Evolutionary conservation across 2,113 vertebrate genomes (phyloP), one percentile per base, ranked within the genome.

Genomic region (Hystrix cristata): DNA sequence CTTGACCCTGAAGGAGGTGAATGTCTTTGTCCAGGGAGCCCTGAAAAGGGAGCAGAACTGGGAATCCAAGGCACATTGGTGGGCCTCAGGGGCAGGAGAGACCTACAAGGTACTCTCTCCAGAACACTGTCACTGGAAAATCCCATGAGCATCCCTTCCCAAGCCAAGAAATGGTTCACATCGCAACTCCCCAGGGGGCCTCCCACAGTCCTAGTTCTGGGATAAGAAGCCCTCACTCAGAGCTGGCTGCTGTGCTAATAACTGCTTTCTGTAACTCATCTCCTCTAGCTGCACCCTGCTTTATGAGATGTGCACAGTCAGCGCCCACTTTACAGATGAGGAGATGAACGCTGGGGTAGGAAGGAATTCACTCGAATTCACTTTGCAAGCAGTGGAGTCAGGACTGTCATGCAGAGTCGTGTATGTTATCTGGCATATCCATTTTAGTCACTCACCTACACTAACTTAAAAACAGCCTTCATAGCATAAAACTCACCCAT

Each of bases 401-500:
- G 60, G 48, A 60, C 57, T 21, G 25, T n/a, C 34, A 31, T 19
- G 25, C 19, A 84, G 27, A n/a, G 46, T 55, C 38, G 72, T 87
- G 53, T 34, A 27, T 57, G 15, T 9, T 59, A 71, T 46, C 53
- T 15, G 21, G 46, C 84, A 57, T 7, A 29, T 34, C 53, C 48
- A 15, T 83, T 90, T 60, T 27, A 92, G 79, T 51, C 72, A 51
- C 57, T 91, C 81, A 88, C 53, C 78, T 84, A n/a, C 38, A 48
- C 25, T 38, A 60, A 71, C 12, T 85, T 74, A 43, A 95, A 88
- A 93, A 53, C n/a, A 90, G 59, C 53, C 80, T 74, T 87, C 38
- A 29, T 57, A 80, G 48, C 46, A 53, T 18, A 34, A 81, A 88
- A 81, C 19, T 81, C 43, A 0, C 87, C 71, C 67, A 21, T 55